These are phyloP conservation scores for Campaea margaritaria DNA, from an alignment of 2,888 invertebrate species.

Conservation along the genomic window DNA sequence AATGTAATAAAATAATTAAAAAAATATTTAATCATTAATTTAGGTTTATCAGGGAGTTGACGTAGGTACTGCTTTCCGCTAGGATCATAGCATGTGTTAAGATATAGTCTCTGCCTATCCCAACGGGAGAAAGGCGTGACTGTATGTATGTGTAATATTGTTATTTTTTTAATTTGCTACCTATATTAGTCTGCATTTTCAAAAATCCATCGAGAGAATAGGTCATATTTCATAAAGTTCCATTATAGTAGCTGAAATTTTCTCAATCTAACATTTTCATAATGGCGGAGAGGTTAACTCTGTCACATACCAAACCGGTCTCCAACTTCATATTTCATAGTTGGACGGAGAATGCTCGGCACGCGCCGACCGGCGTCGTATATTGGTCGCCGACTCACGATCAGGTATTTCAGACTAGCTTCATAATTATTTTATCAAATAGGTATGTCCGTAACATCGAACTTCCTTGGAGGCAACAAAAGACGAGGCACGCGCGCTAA, in stretches of 20 bases:
- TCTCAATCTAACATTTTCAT: slow-evolving; percentile 14
- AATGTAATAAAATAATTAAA: too few species aligned
- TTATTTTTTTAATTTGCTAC: too few species aligned
- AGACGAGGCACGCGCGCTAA: slow-evolving; percentile 28
- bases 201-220: background rate
- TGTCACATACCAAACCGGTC: slow-evolving; percentile 53
- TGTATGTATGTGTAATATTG: too few species aligned
- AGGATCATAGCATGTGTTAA: too few species aligned
- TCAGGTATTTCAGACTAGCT: slow-evolving; percentile 64
- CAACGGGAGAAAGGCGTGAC: too few species aligned
- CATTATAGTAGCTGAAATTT: slow-evolving; percentile 1
- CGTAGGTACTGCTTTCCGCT: too few species aligned
- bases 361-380: slow-evolving; percentile 60
- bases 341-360: slow-evolving; percentile 62
- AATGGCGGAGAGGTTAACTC: slow-evolving; percentile 18
- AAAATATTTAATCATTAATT: too few species aligned
- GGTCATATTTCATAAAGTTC: background rate
- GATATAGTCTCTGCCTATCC: too few species aligned
- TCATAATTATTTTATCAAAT: slow-evolving; percentile 73
- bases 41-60: too few species aligned
- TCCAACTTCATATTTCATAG: slow-evolving; percentile 71
- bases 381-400: slow-evolving; percentile 66
- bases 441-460: slow-evolving; percentile 47
- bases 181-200: background rate
- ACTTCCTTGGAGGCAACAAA: slow-evolving; percentile 38